phyloP scores from a whole-genome alignment of 1,140 invertebrate genomes.

The Calephelis nemesis region DNA sequence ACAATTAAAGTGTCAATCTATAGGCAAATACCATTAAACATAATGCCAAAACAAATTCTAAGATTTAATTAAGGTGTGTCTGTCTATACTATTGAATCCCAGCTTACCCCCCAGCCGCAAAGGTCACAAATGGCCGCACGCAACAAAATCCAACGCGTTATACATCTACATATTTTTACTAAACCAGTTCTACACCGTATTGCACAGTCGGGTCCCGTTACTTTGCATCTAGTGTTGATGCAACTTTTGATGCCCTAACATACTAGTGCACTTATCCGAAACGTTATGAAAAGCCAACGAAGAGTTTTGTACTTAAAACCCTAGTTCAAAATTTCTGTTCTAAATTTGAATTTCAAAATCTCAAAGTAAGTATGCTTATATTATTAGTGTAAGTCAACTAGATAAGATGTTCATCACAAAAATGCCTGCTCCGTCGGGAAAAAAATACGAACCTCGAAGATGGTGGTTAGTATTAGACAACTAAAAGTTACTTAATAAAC shows the following conservation, averaged over 20 bases:
- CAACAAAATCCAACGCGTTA: conserved; percentile 49
- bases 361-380: no score
- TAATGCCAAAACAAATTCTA: conserved; percentile 28
- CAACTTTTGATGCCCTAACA: conserved; percentile 66
- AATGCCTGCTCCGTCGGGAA: no score
- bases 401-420: no score
- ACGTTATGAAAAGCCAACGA: conserved; percentile 13
- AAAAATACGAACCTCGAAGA: no score
- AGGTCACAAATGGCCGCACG: conserved; percentile 59
- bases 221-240: conserved; percentile 45
- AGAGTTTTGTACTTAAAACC: no score
- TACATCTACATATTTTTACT: conserved; percentile 58
- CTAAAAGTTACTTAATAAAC: no score
- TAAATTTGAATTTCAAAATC: no score
- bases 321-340: no score
- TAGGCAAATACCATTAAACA: not conserved
- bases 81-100: conserved; percentile 30
- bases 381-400: no score
- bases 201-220: conserved; percentile 55
- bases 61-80: conserved; percentile 39
- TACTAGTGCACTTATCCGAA: conserved; percentile 47
- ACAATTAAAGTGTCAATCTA: no score
- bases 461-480: no score
- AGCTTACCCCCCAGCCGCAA: conserved; percentile 43
- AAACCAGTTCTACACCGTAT: conserved; percentile 57